A percentile compares a stretch with the other conserved stretches of the same genome.
Conservation (phyloP, 1,140 invertebrate species). For the Macrosteles quadrilineatus region DNA sequence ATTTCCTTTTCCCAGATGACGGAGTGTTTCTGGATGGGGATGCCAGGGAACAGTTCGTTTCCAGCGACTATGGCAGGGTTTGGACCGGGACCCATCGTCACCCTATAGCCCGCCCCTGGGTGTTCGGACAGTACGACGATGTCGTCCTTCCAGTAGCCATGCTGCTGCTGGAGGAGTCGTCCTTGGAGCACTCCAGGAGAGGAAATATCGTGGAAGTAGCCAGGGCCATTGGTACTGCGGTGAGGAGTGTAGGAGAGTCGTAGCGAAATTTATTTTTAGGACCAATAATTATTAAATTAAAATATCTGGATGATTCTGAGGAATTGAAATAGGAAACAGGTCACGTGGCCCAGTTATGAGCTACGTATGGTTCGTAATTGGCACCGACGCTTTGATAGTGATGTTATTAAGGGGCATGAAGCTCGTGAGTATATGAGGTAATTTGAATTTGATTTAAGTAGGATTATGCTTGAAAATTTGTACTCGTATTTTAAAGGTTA, state of each 20-base stretch:
- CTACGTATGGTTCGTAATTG: no score
- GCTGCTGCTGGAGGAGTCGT: conserved; percentile 63
- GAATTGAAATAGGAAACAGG: no score
- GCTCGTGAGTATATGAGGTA: no score
- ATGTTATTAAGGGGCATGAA: no score
- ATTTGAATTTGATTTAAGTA: no score
- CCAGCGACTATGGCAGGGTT: conserved; percentile 75
- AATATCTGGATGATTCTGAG: no score
- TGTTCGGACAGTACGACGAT: conserved; percentile 74
- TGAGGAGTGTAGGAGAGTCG: conserved; percentile 50
- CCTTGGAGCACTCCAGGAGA: conserved; percentile 62
- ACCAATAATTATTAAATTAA: no score
- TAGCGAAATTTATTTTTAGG: no score
- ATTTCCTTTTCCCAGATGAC: conserved; percentile 53
- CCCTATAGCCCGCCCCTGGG: conserved; percentile 68
- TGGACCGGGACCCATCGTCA: conserved; percentile 69
- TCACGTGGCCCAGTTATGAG: no score
- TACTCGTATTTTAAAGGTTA: no score
- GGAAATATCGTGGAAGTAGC: conserved; percentile 71
- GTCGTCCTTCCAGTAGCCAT: conserved; percentile 63
- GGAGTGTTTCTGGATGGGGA: conserved; percentile 66
- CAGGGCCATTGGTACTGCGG: conserved; percentile 70
- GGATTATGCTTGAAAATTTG: no score
- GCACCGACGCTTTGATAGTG: no score
- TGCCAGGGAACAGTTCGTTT: conserved; percentile 67